These are phyloP conservation scores for Drosophila tsacasi DNA, from an alignment of 1,140 invertebrate species.

Conservation along the genomic window DNA sequence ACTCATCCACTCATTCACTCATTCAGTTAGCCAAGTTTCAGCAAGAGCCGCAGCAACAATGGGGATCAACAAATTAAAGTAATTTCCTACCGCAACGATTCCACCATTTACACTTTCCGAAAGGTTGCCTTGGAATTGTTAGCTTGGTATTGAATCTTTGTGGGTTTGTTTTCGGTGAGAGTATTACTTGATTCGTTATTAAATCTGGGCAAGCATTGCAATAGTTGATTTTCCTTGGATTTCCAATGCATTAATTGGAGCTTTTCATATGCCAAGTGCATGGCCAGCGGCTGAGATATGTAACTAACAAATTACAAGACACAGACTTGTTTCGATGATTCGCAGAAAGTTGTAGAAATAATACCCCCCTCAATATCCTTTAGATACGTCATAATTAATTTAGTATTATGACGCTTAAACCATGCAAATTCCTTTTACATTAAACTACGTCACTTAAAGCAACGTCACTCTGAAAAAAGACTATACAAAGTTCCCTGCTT, in stretches of 20 bases:
- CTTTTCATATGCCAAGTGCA: conserved; percentile 71
- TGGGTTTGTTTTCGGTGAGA: background rate
- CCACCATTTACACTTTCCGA: conserved; percentile 45
- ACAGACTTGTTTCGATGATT: conserved; percentile 7
- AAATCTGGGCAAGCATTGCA: conserved; percentile 6
- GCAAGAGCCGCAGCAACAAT: conserved; percentile 50
- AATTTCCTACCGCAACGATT: conserved; percentile 80
- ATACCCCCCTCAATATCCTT: conserved; percentile 1
- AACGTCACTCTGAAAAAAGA: background rate
- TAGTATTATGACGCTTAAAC: background rate
- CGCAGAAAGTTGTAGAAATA: conserved; percentile 9
- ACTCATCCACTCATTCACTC: conserved; percentile 60
- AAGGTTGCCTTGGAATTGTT: conserved; percentile 31
- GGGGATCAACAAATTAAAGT: conserved; percentile 80
- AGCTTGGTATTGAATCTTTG: background rate
- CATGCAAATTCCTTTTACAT: background rate
- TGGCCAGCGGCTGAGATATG: conserved; percentile 12
- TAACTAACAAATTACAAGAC: conserved; percentile 29
- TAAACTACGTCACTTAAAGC: background rate
- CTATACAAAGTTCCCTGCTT: background rate
- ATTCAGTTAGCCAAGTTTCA: conserved; percentile 77
- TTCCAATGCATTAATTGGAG: conserved; percentile 63
- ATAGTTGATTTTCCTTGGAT: conserved; percentile 6
- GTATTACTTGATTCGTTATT: conserved; percentile 11
- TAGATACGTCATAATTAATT: background rate